phyloP scores from a whole-genome alignment of 2,888 invertebrate genomes.

The Drosophila kanekoi region DNA sequence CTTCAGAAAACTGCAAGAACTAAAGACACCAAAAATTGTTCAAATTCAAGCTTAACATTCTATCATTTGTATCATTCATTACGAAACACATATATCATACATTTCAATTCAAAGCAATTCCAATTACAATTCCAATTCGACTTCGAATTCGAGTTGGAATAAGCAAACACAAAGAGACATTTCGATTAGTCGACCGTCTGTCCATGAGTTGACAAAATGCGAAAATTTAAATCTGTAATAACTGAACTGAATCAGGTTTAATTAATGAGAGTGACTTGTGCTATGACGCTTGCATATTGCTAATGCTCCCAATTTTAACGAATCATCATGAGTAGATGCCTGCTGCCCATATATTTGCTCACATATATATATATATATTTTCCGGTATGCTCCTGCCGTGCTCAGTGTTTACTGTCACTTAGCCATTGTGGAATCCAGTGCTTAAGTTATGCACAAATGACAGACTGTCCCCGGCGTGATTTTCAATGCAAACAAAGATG shows the following conservation, averaged over 20 bases:
- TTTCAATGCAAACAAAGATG: constrained; percentile 49
- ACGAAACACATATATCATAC: no score
- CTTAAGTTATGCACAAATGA: constrained; percentile 47
- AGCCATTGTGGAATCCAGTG: constrained; percentile 38
- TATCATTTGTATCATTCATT: no score
- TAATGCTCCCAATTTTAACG: constrained; percentile 39
- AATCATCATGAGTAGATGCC: constrained; percentile 39
- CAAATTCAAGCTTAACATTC: no score
- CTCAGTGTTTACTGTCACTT: constrained; percentile 57
- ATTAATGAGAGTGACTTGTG: constrained; percentile 60
- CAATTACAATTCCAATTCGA: no score
- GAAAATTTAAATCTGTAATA: constrained; percentile 46
- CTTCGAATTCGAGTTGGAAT: neutral
- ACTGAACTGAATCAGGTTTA: constrained; percentile 43
- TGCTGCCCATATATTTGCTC: constrained; percentile 4
- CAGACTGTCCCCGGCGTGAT: constrained; percentile 55
- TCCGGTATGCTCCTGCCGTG: constrained; percentile 5
- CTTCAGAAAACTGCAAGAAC: no score
- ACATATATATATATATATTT: constrained; percentile 1
- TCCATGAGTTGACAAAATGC: constrained; percentile 48
- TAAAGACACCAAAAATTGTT: no score
- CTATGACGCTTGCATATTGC: constrained; percentile 35
- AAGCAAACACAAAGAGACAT: constrained; percentile 4
- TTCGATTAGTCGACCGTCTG: constrained; percentile 22
- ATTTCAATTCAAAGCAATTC: neutral